phyloP scores from a whole-genome alignment of 2,113 vertebrate species.

The Merops nubicus region DNA sequence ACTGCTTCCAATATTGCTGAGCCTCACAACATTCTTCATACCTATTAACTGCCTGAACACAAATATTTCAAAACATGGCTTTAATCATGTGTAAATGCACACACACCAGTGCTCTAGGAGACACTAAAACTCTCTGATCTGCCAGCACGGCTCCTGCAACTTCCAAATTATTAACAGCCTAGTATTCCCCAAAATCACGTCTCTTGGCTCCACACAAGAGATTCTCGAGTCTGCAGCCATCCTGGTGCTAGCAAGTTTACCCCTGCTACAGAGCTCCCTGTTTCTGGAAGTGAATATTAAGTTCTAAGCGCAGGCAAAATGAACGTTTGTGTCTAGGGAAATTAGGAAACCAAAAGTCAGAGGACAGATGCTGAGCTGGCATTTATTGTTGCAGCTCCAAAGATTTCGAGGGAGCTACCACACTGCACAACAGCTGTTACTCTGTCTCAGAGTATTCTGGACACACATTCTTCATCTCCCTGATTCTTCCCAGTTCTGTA shows the following conservation, averaged over 20 bases:
- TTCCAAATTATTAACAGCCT: neutral
- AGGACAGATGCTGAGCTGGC: neutral
- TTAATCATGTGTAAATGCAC: neutral
- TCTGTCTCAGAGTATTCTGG: neutral
- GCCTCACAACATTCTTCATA: constrained; percentile 96
- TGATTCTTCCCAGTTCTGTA: neutral
- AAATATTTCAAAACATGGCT: neutral
- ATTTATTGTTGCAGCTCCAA: neutral
- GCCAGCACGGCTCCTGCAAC: neutral
- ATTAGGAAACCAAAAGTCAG: neutral
- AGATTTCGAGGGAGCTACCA: neutral
- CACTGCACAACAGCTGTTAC: neutral
- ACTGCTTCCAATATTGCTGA: constrained; percentile 97
- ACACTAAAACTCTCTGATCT: neutral
- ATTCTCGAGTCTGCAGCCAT: neutral
- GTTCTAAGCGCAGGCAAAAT: neutral
- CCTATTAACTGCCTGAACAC: constrained; percentile 84
- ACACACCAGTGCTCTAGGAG: neutral
- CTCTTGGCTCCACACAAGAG: neutral
- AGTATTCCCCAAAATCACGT: neutral
- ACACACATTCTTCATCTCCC: neutral
- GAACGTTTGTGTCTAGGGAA: neutral
- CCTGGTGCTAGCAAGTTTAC: neutral
- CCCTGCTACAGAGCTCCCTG: neutral
- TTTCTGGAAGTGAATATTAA: neutral